These are phyloP conservation scores for Branchipolynoe longqiensis DNA, from an alignment of 2,888 invertebrate species.

Conservation along the genomic window DNA sequence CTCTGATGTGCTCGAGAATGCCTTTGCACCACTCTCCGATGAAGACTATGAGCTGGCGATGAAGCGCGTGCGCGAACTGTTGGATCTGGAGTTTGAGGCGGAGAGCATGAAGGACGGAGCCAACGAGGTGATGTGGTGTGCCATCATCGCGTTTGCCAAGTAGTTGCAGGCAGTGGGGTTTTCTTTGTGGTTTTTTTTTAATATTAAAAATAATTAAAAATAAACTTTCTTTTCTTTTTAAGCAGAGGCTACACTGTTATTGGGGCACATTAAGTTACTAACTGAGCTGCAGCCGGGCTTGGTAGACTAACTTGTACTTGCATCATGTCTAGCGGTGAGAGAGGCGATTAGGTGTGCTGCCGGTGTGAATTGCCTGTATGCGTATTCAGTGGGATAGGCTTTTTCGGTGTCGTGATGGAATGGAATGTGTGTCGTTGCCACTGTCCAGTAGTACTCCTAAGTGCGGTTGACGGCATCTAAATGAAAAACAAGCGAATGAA, in stretches of 20 bases:
- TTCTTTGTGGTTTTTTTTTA: not conserved
- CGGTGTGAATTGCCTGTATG: too few species aligned
- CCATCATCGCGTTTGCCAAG: slow-evolving; percentile 98
- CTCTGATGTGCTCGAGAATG: slow-evolving; percentile 99
- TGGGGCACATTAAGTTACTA: too few species aligned
- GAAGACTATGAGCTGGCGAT: slow-evolving; percentile 99
- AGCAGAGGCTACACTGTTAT: too few species aligned
- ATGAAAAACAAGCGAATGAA: too few species aligned
- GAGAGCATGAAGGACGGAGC: slow-evolving; percentile 90
- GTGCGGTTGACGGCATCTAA: too few species aligned
- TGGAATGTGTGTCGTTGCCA: too few species aligned
- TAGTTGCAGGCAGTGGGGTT: slow-evolving; percentile 83
- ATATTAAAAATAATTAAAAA: not conserved
- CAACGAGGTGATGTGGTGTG: slow-evolving; percentile 97
- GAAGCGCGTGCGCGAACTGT: slow-evolving; percentile 95
- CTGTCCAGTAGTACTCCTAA: too few species aligned
- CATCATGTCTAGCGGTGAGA: slow-evolving; percentile 41
- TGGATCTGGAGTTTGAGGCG: slow-evolving; percentile 97
- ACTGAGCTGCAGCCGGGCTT: too few species aligned
- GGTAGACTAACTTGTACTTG: slow-evolving; percentile 10
- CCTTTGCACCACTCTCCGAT: slow-evolving; percentile 96
- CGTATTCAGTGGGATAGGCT: too few species aligned
- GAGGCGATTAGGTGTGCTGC: too few species aligned
- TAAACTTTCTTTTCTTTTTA: too few species aligned
- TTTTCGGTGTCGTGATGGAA: too few species aligned